Evolutionary conservation across 2,113 vertebrate genomes (phyloP), one percentile per base, ranked within the genome.

Genomic region (Aspiorhynchus laticeps): DNA sequence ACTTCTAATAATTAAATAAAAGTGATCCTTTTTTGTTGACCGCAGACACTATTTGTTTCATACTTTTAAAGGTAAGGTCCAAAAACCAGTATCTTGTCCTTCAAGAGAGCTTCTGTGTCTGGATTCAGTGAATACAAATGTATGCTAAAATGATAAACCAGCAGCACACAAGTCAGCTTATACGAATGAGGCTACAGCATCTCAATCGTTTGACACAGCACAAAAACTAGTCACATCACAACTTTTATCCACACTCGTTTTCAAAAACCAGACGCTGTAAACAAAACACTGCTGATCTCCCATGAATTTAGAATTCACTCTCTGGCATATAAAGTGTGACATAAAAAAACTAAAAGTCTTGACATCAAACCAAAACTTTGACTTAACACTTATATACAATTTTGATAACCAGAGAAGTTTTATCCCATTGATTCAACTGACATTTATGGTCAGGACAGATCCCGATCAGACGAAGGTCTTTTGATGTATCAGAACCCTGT

Each of bases 261-360:
- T 11, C 24, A 48, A 71, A 71, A 83, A 83, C 43, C 81, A 12
- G 28, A 83, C 28, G 51, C 33, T 71, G 81, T 83, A 83, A 83
- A 83, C 81, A 83, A 71, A 83, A 53, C 61, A 82, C 65, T 19
- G 63, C 26, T n/a, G 81, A 83, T 19, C 81, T 71, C 11, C 43
- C 28, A 51, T 71, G 41, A 83, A 21, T 71, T 46, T 83, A 83
- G 26, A 83, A 19, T 83, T 48, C 7, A 69, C 63, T 28, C 33
- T 83, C 48, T 73, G 46, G 6, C 38, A 84, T 73, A 84, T 59
- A 84, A 84, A 84, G 48, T 84, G 69, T 48, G 59, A 84, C 48
- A 75, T 74, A 56, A 74, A 84, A 81, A 51, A 17, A 17, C 43
- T 5, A 46, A 11, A 83, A 28, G 31, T 74, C 8, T 75, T 51